Evolutionary conservation across 2,113 vertebrate genomes (phyloP), one percentile per base, ranked within the genome.

Genomic region (Tyto alba): DNA sequence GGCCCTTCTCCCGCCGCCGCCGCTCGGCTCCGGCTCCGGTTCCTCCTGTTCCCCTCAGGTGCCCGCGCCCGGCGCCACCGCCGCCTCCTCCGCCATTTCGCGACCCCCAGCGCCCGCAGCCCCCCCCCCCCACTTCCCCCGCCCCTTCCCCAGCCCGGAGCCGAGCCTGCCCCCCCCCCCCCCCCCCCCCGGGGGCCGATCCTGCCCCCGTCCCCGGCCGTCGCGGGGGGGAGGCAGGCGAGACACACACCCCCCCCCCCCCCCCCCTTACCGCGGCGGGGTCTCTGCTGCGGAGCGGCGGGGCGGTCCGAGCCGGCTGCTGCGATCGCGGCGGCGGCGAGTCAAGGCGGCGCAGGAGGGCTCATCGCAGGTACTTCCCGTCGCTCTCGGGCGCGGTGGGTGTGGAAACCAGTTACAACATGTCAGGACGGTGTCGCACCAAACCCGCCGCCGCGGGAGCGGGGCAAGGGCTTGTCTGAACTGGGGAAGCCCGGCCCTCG

Each of bases 321-420:
- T 60, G 69, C 48, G 78, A 72, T 52, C 43, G n/a, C 59, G 48
- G 75, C 68, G 27, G 84, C 77, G 38, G 75, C 45, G 78, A 87
- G 69, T 95, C 93, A 77, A 30, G 88, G 71, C 76, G 71, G 48
- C 57, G 92, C 93, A 56, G 72, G 64, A 56, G 72, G 64, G 53
- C 79, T 85, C 76, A 75, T 88, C 25, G 53, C 96, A 96, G 96
- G 96, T 97, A 95, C 95, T 94, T 95, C 96, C 95, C 92, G 92
- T 97, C 98, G 97, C 96, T 97, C 92, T 94, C 97, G 92, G 94
- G 96, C 97, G 90, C 96, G 82, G 92, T 98, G 98, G 98, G 98
- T 97, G 98, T 98, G 97, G 96, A 98, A 97, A 98, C 99, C 90
- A 97, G 99, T 98, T 97, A 96, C 97, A 95, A 98, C 99, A 99